These are phyloP conservation scores for Syngnathus scovelli DNA, from an alignment of 2,113 vertebrate genomes.

Conservation along the genomic window DNA sequence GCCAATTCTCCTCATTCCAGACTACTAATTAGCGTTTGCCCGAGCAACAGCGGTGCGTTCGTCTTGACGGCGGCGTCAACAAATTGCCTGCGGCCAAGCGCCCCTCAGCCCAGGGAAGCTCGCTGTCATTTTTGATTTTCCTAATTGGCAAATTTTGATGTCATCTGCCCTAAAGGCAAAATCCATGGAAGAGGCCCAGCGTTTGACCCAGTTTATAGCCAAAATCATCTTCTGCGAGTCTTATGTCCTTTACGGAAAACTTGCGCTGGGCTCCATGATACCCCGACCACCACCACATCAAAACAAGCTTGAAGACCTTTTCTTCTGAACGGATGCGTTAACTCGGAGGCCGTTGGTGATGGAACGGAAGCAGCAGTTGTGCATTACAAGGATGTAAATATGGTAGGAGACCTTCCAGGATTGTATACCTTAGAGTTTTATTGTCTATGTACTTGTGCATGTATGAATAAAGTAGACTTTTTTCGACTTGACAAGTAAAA, in stretches of 20 bases:
- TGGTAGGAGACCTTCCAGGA: neutral
- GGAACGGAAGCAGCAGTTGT: neutral
- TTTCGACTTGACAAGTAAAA: no score
- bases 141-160: conserved; percentile 36
- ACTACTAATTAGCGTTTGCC: conserved; percentile 46
- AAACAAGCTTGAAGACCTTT: no score
- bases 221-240: neutral
- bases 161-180: conserved; percentile 21
- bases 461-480: no score
- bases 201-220: conserved; percentile 20
- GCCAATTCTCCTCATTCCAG: conserved; percentile 24
- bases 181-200: conserved; percentile 23
- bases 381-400: neutral
- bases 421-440: neutral
- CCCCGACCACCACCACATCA: neutral
- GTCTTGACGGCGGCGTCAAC: conserved; percentile 33
- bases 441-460: no score
- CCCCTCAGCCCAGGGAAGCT: conserved; percentile 25
- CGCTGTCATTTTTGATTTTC: conserved; percentile 33
- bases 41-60: conserved; percentile 23
- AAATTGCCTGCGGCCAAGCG: conserved; percentile 39
- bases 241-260: neutral
- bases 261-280: neutral
- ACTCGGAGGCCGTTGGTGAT: no score
- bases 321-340: no score